These are phyloP conservation scores for Pelochelys cantorii DNA, from an alignment of 2,797 vertebrate genomes.

Conservation along the genomic window DNA sequence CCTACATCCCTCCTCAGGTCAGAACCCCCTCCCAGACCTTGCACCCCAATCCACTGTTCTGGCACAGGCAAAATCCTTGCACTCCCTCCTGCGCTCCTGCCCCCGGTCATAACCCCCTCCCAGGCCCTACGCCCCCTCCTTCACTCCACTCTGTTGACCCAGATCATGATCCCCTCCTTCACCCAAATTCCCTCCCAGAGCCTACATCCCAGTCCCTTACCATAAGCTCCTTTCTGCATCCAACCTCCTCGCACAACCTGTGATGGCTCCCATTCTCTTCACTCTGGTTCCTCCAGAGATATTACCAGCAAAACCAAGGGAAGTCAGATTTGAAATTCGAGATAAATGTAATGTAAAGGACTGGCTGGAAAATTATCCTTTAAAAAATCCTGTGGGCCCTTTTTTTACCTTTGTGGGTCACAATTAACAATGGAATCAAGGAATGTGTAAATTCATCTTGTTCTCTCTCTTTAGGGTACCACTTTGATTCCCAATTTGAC, in stretches of 20 bases:
- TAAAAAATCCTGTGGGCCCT: background rate
- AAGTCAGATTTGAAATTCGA: background rate
- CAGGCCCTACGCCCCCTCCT: no score
- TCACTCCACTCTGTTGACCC: no score
- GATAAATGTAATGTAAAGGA: background rate
- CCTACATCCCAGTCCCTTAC: background rate
- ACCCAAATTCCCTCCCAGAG: no score
- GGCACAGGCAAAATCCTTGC: no score
- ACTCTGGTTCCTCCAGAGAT: background rate
- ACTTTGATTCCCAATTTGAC: conserved; percentile 80
- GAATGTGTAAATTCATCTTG: accelerated
- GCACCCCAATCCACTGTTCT: no score
- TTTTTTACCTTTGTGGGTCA: background rate
- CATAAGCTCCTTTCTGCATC: no score
- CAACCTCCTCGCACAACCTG: background rate
- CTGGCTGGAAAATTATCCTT: background rate
- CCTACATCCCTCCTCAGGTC: no score
- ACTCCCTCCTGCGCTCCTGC: no score
- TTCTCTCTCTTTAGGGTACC: conserved; percentile 80
- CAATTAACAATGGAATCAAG: background rate
- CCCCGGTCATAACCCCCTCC: no score
- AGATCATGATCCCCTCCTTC: no score
- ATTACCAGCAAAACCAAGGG: background rate
- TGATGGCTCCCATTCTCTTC: background rate
- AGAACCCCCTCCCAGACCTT: no score